Conservation (phyloP, 2,888 invertebrate genomes). For the Hanleya hanleyi region DNA sequence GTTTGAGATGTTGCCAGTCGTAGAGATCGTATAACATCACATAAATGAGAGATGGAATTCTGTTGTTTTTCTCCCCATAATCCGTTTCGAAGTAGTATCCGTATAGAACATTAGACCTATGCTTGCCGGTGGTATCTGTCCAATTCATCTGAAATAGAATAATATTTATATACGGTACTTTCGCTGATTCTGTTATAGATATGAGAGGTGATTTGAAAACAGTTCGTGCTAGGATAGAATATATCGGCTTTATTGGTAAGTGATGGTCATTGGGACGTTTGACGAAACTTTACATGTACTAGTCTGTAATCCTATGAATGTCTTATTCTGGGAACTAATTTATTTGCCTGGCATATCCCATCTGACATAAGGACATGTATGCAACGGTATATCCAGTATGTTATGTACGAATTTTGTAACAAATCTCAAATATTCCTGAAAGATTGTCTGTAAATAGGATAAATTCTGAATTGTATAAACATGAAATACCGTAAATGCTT, state of each 20-base stretch:
- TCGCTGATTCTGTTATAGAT: too few species aligned
- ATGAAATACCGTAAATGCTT: constrained; percentile 48
- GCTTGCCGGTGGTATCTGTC: constrained; percentile 42
- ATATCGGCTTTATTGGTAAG: too few species aligned
- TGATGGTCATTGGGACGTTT: too few species aligned
- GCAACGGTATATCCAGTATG: background rate
- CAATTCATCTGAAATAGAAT: constrained; percentile 46
- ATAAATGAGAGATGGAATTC: constrained; percentile 53
- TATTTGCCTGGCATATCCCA: too few species aligned
- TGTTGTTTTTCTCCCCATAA: constrained; percentile 51
- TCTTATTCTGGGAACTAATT: too few species aligned
- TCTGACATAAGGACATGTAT: too few species aligned
- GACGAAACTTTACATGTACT: too few species aligned
- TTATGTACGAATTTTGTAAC: background rate
- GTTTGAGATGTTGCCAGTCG: constrained; percentile 37
- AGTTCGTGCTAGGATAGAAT: too few species aligned
- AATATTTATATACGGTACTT: too few species aligned
- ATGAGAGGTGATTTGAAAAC: too few species aligned
- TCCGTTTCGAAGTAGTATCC: constrained; percentile 63
- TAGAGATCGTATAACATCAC: constrained; percentile 57
- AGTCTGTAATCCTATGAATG: too few species aligned
- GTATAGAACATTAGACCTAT: constrained; percentile 36
- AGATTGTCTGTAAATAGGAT: background rate
- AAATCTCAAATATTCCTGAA: background rate
- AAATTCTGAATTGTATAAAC: background rate